Conservation (phyloP, 2,888 invertebrate species). For the Catocala nupta region DNA sequence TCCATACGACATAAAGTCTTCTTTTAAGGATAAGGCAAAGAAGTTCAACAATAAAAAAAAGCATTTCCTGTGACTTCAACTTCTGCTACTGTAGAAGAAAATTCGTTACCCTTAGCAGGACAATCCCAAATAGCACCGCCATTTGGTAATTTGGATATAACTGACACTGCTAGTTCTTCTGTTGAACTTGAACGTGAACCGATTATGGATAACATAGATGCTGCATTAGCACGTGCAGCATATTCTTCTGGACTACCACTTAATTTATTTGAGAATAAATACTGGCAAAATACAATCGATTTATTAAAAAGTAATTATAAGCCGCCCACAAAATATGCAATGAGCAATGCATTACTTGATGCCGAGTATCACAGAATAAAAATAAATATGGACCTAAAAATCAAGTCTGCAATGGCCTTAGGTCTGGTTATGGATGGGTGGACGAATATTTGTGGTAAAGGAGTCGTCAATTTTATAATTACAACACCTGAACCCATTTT, state of each 20-base stretch:
- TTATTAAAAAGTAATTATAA: constrained; percentile 16
- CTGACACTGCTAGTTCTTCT: no score
- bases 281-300: constrained; percentile 21
- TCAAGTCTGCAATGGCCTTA: constrained; percentile 14
- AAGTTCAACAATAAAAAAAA: no score
- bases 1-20: constrained; percentile 3
- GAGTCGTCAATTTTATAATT: constrained; percentile 27
- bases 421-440: constrained; percentile 27
- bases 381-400: constrained; percentile 22
- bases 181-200: no score
- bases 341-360: constrained; percentile 21
- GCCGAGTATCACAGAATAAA: constrained; percentile 21
- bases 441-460: constrained; percentile 26
- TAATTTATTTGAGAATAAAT: constrained; percentile 17
- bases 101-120: no score
- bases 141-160: no score
- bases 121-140: no score
- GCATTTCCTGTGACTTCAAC: no score
- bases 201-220: constrained; percentile 16
- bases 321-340: constrained; percentile 19
- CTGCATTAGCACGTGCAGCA: constrained; percentile 24
- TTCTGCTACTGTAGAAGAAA: no score
- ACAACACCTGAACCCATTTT: constrained; percentile 30
- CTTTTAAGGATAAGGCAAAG: not conserved
- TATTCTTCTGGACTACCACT: constrained; percentile 24